Evolutionary conservation across 1,140 invertebrate species (phyloP), one percentile per base, ranked within the genome.

Genomic region (Aphelenchoides besseyi): DNA sequence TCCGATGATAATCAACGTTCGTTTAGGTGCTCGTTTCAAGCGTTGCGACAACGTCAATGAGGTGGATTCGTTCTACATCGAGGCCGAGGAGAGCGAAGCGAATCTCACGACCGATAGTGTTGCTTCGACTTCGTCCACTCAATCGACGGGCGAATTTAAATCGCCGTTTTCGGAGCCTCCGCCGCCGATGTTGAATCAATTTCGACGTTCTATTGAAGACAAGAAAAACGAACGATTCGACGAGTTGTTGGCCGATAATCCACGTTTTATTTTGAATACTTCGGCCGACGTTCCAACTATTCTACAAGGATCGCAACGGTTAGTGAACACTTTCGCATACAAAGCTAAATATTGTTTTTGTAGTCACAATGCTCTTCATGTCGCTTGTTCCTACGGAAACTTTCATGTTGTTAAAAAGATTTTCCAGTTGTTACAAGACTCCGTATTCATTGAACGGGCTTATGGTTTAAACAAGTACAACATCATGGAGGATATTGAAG

Each of bases 11-110:
- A 2, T 66, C 48, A 26, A 1, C 16, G 9, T 67, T 18, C n/a
- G n/a, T 61, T 69, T 37, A 69, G 62, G 3, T 66, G 68, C 68
- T 18, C 61, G 67, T 23, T 69, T 69, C 64, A 69, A 69, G 32
- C 16, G n/a, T 9, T 69, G 67, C 61, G 23, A 12, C 12, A 26
- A 28, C 64, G n/a, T 16, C 1, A 1, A 12, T 29, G 67, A 69
- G 2, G 32, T 69, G 16, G 28, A 69, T 37, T 23, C 2, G 29
- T 69, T 69, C 64, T 69, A 69, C 64, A 23, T 16, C 18, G 33
- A 70, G 67, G 23, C 26, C 23, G 67, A 70, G 18, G 23, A 71
- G 23, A n/a, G 16, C 30, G 9, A 53, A 35, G 66, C 29, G 9
- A 68, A 1, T 71, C n/a, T n/a, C 12, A 69, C 12, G 12, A 29